These are phyloP conservation scores for Leptinotarsa rubiginosa DNA, from an alignment of 2,888 invertebrate genomes.

Conservation along the genomic window DNA sequence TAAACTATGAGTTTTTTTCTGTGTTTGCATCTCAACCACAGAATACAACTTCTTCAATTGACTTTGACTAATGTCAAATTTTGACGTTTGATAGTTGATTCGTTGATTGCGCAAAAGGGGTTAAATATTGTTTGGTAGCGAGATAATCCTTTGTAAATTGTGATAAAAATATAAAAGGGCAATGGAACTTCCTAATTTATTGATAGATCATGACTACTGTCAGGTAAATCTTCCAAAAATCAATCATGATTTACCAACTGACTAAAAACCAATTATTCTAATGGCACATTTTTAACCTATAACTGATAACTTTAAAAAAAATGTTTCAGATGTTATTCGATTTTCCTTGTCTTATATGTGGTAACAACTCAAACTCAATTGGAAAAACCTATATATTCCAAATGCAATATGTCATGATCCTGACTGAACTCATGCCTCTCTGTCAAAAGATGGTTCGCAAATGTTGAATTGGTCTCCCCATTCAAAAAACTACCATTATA, in stretches of 20 bases:
- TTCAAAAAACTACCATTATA: no score
- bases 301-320: background rate
- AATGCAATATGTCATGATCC: no score
- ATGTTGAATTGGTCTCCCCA: no score
- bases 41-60: no score
- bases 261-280: background rate
- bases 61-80: no score
- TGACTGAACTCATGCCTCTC: no score
- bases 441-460: no score
- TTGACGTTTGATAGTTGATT: no score
- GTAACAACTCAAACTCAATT: background rate
- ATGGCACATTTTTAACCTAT: background rate
- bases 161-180: background rate
- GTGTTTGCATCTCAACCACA: no score
- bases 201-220: constrained; percentile 19
- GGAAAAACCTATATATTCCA: background rate
- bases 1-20: no score
- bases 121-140: background rate
- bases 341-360: background rate
- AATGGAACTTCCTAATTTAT: constrained; percentile 10
- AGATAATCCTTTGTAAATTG: background rate
- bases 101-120: background rate
- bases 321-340: background rate
- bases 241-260: background rate
- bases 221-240: background rate